Base-by-base conservation (phyloP, 2,113 vertebrate genomes). In the Merops nubicus region DNA sequence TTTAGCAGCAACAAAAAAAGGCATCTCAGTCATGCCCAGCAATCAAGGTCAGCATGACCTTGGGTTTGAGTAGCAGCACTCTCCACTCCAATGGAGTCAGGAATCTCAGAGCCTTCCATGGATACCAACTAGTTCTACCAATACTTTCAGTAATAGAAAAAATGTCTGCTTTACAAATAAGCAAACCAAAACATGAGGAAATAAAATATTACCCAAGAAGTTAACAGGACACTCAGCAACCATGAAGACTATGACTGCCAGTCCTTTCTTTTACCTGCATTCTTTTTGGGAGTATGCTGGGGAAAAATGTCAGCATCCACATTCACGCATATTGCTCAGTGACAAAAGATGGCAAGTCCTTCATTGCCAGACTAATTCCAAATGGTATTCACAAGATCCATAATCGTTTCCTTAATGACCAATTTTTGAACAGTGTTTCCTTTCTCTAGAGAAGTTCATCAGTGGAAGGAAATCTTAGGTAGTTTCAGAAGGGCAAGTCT, bases 11-110 rank as follows among this genome's bases (percentile, higher is more conserved):
- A 59, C 45, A 5, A 8, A 53, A 69, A 72, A 17, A 9, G 2
- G 40, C 8, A 17, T 12, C 40, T 93, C 31, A 74, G 56, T 69
- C 36, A 29, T 22, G 36, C 92, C 65, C 56, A 92, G 20, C 73
- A 81, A 12, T 43, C 68, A 95, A 94, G 91, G 88, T 89, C 83
- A 64, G 48, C 20, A 7, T 18, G 69, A 84, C 94, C 92, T 94
- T 92, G 83, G 29, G 62, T 62, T 89, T 78, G 43, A 53, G 45
- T 29, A 67, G 48, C 65, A 79, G 36, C 25, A 9, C 31, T 74
- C 51, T 72, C 60, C 42, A 51, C 14, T 74, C 45, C 59, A 25
- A 1, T 5, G 19, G 75, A 85, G 17, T 6, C 0, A 3, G 18
- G 36, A 51, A 67, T 72, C 47, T 88, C 36, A 9, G 45, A 87